Percentiles rank a stretch among this genome's conserved stretches.
Conservation (phyloP, 2,888 invertebrate species). For the Steromphala cineraria region DNA sequence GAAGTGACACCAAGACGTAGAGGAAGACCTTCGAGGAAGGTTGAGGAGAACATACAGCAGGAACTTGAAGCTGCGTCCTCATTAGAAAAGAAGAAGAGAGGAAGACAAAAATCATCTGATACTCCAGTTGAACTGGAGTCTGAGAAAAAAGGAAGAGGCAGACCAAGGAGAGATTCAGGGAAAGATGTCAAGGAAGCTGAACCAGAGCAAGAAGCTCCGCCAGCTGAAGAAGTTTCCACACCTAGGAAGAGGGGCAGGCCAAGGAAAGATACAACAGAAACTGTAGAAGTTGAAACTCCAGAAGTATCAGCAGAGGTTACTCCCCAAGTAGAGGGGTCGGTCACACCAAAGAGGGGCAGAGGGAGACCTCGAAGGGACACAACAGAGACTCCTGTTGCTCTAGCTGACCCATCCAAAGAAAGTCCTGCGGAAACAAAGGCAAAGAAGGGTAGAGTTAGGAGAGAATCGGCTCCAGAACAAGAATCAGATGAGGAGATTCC, state of each 20-base stretch:
- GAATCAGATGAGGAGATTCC: slow-evolving; percentile 19
- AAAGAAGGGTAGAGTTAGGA: slow-evolving; percentile 31
- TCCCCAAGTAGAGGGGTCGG: slow-evolving; percentile 16
- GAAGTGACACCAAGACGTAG: slow-evolving; percentile 23
- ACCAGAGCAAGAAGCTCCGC: neutral
- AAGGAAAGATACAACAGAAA: slow-evolving; percentile 34
- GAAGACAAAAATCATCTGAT: slow-evolving; percentile 24
- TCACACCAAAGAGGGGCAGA: slow-evolving; percentile 36
- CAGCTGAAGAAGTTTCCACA: slow-evolving; percentile 14
- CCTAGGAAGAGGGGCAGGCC: slow-evolving; percentile 41
- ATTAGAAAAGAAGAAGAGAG: slow-evolving; percentile 27
- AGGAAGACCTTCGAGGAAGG: slow-evolving; percentile 23
- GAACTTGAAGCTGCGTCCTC: slow-evolving; percentile 25
- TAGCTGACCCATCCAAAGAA: slow-evolving; percentile 26
- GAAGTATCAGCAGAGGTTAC: neutral
- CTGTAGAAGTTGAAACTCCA: slow-evolving; percentile 6
- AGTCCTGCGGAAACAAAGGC: slow-evolving; percentile 28
- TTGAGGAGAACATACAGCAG: slow-evolving; percentile 23
- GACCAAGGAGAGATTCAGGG: slow-evolving; percentile 40
- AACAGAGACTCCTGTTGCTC: slow-evolving; percentile 21
- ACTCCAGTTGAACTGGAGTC: slow-evolving; percentile 13
- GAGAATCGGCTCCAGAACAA: slow-evolving; percentile 11
- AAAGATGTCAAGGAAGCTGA: slow-evolving; percentile 26
- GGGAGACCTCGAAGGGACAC: slow-evolving; percentile 34
- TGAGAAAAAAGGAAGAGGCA: slow-evolving; percentile 28